Base-by-base conservation (phyloP, 2,888 invertebrate species). In the Trichopoda pennipes region DNA sequence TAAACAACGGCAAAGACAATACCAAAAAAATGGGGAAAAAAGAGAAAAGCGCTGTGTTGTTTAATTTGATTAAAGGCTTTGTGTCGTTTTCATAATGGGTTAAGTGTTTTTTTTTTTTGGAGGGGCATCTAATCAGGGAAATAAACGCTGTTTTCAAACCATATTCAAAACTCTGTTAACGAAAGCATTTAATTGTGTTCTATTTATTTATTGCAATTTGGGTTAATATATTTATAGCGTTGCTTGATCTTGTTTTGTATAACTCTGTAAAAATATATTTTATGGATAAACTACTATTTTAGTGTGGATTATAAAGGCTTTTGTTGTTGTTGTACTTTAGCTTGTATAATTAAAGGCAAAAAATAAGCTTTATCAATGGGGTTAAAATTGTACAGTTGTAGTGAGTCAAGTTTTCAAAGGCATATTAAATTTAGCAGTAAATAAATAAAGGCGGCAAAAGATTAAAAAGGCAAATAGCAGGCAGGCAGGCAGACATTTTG, bases 41-140 rank as follows among this genome's bases (percentile, higher is more conserved):
- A 12, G n/a, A 23, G 14, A 55, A 16, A 56, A 61, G 79, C 79
- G 72, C 51, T 61, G 63, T 68, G 56, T 69, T 55, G n/a, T 70
- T 61, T n/a, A 55, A 38, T 70, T 35, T 61, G 1, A 47, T 49
- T 16, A 21, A 73, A 64, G 73, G 60, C 53, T 61, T 79, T 79
- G 79, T 79, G 73, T 68, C 73, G 47, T 66, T 64, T 73, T 68
- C 60, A 68, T 19, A 55, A 44, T 28, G 68, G 76, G 76, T 77
- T 69, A 77, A 66, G 21, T 51, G n/a, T 53, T 68, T 60, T 51
- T 49, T n/a, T n/a, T n/a, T n/a, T n/a, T n/a, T n/a, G n/a, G 21
- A 60, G 58, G 51, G 21, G 60, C 51, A 28, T 38, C 32, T 23
- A 47, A 53, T n/a, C 17, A 21, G 10, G 19, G 17, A 32, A 53